Evolutionary conservation across 2,797 vertebrate genomes (phyloP).

Genomic region (Rhinella marina): DNA sequence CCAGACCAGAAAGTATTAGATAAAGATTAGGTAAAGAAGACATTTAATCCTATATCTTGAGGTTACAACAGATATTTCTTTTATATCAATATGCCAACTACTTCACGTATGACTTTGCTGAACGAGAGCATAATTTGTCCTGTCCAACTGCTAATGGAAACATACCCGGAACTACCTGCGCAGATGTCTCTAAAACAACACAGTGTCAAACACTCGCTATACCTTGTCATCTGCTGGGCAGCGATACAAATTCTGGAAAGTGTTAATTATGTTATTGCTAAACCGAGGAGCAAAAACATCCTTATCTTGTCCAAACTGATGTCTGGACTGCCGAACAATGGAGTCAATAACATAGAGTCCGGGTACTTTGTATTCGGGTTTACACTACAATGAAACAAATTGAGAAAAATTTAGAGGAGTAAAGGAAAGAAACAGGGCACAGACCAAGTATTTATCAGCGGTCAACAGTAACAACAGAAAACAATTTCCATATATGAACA

Average conservation of each 20-base stretch:
- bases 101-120: background rate
- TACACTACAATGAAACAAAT: slow-evolving; percentile 80
- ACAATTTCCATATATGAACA: no score
- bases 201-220: slow-evolving; percentile 37
- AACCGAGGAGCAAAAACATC: slow-evolving; percentile 98
- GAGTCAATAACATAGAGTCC: slow-evolving; percentile 98
- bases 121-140: background rate
- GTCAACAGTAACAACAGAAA: no score
- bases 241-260: slow-evolving; percentile 98
- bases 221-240: slow-evolving; percentile 98
- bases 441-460: no score
- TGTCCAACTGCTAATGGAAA: background rate
- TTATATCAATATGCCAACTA: no score
- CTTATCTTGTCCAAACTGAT: slow-evolving; percentile 98
- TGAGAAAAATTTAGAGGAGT: background rate
- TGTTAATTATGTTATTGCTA: slow-evolving; percentile 97
- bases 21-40: no score
- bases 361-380: slow-evolving; percentile 98
- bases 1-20: no score
- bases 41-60: background rate
- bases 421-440: background rate
- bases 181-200: background rate
- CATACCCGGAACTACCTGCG: no score
- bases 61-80: no score
- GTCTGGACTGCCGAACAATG: slow-evolving; percentile 96